These are phyloP conservation scores for Ptychobarbus kaznakovi DNA, from an alignment of 2,797 vertebrate genomes.

Conservation along the genomic window DNA sequence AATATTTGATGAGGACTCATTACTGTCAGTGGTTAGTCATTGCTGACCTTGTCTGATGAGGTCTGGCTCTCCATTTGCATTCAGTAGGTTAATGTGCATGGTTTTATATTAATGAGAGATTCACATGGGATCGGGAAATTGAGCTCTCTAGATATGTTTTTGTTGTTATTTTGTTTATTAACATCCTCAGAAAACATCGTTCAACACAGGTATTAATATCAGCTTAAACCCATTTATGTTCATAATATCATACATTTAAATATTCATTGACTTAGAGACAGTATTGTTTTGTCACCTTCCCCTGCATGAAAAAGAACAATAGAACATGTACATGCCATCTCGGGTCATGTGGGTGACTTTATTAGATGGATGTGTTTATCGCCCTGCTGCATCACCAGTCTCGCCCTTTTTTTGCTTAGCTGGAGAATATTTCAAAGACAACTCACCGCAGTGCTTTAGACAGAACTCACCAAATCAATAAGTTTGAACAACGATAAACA, in stretches of 20 bases:
- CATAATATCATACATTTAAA: background rate
- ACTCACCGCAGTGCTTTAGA: background rate
- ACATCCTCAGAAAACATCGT: background rate
- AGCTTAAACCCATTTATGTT: background rate
- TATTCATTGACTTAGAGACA: background rate
- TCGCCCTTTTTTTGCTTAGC: background rate
- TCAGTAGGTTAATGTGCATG: constrained; percentile 10
- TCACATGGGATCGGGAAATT: background rate
- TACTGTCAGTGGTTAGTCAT: constrained; percentile 37
- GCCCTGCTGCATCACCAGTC: background rate
- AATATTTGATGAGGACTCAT: constrained; percentile 32
- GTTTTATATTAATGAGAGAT: background rate
- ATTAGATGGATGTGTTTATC: constrained; percentile 50
- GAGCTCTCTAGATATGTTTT: background rate
- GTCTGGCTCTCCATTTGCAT: constrained; percentile 36
- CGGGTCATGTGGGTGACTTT: constrained; percentile 9
- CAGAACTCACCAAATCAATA: constrained; percentile 29
- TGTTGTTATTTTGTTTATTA: constrained; percentile 6
- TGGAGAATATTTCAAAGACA: constrained; percentile 2
- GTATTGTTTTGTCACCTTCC: background rate
- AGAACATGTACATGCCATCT: background rate
- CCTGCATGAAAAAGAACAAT: constrained; percentile 1
- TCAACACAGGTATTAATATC: background rate
- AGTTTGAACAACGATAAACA: background rate
- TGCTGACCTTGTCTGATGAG: constrained; percentile 42